These are phyloP conservation scores for Rallus crepitans DNA, from an alignment of 2,797 vertebrate genomes.

Conservation along the genomic window DNA sequence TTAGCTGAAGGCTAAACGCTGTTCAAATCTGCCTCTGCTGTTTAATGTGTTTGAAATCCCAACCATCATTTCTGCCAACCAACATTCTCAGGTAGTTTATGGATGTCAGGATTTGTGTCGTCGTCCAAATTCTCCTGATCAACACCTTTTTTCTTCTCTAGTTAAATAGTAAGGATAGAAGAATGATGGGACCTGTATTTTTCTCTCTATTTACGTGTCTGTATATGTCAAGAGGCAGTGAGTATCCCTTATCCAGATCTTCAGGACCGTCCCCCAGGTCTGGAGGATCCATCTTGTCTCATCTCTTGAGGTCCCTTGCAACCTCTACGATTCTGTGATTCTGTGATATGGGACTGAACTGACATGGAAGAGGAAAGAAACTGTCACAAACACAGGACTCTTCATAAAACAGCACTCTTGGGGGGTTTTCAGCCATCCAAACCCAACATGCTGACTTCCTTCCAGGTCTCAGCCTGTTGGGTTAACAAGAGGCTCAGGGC, in stretches of 20 bases:
- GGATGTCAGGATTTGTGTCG: not conserved
- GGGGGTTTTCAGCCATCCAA: fast-evolving
- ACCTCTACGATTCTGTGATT: too few relatives aligned
- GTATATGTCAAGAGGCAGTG: not conserved
- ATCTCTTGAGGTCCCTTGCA: too few relatives aligned
- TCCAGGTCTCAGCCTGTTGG: not conserved
- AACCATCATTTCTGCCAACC: fast-evolving
- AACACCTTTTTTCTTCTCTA: not conserved
- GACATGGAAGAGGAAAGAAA: fast-evolving
- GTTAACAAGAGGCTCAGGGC: not conserved
- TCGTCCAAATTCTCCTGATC: not conserved
- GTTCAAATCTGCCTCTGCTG: not conserved
- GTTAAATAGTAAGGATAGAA: not conserved
- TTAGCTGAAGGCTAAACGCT: not conserved
- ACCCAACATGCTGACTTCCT: not conserved
- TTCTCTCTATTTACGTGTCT: fast-evolving
- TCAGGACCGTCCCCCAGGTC: not conserved
- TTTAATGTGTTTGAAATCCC: not conserved
- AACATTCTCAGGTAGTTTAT: not conserved
- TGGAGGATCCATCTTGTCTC: not conserved
- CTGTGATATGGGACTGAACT: not conserved
- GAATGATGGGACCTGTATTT: not conserved
- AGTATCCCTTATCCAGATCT: fast-evolving
- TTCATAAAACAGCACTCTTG: not conserved
- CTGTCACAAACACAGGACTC: fast-evolving